Evolutionary conservation across 2,888 invertebrate genomes (phyloP).

Genomic region (Acleris cristana): DNA sequence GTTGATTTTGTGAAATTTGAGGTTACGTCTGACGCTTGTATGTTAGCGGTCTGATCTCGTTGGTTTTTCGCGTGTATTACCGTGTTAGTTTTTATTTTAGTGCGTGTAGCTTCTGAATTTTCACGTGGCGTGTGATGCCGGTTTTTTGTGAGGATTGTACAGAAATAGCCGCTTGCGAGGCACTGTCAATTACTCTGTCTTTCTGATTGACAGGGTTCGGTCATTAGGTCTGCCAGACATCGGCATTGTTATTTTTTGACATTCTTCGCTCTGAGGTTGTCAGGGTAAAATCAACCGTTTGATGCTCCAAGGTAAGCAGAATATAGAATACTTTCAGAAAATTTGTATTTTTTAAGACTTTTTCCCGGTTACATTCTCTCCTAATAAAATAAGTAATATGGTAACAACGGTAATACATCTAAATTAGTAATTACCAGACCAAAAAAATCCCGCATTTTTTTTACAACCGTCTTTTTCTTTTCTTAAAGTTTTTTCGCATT

Average conservation of each 20-base stretch:
- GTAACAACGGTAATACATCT: too few species aligned
- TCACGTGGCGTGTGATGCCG: slow-evolving; percentile 40
- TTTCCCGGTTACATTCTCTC: too few species aligned
- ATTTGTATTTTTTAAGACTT: neutral
- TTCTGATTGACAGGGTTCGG: slow-evolving; percentile 76
- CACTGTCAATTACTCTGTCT: slow-evolving; percentile 72
- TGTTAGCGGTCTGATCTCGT: slow-evolving; percentile 35
- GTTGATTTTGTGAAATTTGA: slow-evolving; percentile 76
- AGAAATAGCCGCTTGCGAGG: slow-evolving; percentile 60
- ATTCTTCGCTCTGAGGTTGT: slow-evolving; percentile 4
- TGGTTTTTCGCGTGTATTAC: slow-evolving; percentile 42
- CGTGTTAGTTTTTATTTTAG: slow-evolving; percentile 41
- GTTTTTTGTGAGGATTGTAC: slow-evolving; percentile 41
- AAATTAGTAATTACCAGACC: too few species aligned
- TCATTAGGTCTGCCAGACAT: slow-evolving; percentile 62
- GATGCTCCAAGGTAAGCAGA: neutral
- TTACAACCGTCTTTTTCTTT: too few species aligned
- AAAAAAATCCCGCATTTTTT: too few species aligned
- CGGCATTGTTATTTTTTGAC: slow-evolving; percentile 37
- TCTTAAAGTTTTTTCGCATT: too few species aligned
- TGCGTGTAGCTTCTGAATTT: slow-evolving; percentile 34
- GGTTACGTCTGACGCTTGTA: slow-evolving; percentile 69
- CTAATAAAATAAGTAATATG: too few species aligned
- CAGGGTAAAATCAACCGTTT: neutral
- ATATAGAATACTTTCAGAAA: neutral